Base-by-base conservation (phyloP, 2,797 vertebrate genomes). In the Pangasius djambal region DNA sequence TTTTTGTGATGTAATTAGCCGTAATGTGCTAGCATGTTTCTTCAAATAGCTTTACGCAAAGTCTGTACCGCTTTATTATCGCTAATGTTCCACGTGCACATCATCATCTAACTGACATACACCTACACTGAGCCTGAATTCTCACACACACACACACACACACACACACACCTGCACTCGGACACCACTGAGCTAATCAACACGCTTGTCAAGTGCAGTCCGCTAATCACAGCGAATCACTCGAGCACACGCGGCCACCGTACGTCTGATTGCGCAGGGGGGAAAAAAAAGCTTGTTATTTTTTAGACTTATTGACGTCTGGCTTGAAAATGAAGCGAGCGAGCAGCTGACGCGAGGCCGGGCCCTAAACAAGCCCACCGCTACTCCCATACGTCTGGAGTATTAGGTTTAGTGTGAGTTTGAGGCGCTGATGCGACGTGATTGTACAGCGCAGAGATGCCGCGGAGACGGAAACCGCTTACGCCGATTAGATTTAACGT, bases 141-240 rank as follows among this genome's bases (percentile, higher is more conserved):
- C 78, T n/a, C 44, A 50, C 74, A 48, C 72, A 48, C 40, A 78
- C 75, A 81, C 78, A 81, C 52, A 78, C 25, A 78, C 48, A 78
- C 48, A 78, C 28, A 88, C 83, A 85, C 55, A 55, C 83, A 61
- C 83, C n/a, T 40, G 40, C 69, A 77, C 77, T 67, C 72, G 40
- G 40, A 86, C 83, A 90, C 87, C 88, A 63, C 90, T 67, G 88
- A 90, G 83, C 83, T 85, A 90, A 90, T 91, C 89, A 91, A 88
- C 89, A 88, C 88, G 69, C 78, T 88, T 87, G 81, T 77, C 78
- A 59, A 86, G 84, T 82, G 79, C 78, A 52, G 77, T 86, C 88
- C 86, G 74, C 72, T 86, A 89, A 91, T 88, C 86, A 81, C 48
- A 7, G 55, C 25, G 88, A 90, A 88, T 85, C 91, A 90, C 91